A percentile compares a stretch with the other conserved stretches of the same genome.
Conservation (phyloP, 2,888 invertebrate species). For the Drosophila robusta region DNA sequence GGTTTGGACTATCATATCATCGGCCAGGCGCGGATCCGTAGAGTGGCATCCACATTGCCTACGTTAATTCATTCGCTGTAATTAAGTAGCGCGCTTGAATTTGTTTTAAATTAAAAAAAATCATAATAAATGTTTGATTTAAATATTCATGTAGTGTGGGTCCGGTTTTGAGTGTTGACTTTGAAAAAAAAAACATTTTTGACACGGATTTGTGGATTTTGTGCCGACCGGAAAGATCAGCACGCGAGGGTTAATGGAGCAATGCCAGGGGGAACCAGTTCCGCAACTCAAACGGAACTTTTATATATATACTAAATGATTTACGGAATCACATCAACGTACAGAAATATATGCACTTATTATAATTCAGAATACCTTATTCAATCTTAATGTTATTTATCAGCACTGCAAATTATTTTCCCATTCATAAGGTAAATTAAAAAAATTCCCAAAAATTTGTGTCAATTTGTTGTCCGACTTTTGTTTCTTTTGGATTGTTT, state of each 20-base stretch:
- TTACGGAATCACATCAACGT: background rate
- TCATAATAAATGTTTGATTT: slow-evolving; percentile 25
- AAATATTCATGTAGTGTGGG: slow-evolving; percentile 59
- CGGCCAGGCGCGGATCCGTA: slow-evolving; percentile 15
- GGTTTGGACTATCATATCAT: background rate
- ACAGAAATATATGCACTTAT: background rate
- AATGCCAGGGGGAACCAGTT: slow-evolving; percentile 46
- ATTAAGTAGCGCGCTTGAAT: slow-evolving; percentile 65
- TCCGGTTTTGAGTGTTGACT: slow-evolving; percentile 59
- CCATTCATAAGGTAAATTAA: slow-evolving; percentile 18
- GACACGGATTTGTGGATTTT: slow-evolving; percentile 51
- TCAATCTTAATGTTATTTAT: background rate
- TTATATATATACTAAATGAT: background rate
- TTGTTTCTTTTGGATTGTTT: slow-evolving; percentile 22
- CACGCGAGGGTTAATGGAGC: slow-evolving; percentile 39
- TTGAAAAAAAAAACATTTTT: slow-evolving; percentile 48
- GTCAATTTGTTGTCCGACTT: slow-evolving; percentile 39
- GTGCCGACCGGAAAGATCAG: slow-evolving; percentile 62
- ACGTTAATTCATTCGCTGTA: slow-evolving; percentile 51
- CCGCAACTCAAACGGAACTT: slow-evolving; percentile 18
- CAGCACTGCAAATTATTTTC: background rate
- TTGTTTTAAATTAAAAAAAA: slow-evolving; percentile 40
- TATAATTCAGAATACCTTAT: background rate
- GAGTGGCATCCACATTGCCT: slow-evolving; percentile 38
- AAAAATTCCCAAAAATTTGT: slow-evolving; percentile 10